Evolutionary conservation across 2,113 vertebrate genomes (phyloP).

Genomic region (Myrmophylax atrothorax): DNA sequence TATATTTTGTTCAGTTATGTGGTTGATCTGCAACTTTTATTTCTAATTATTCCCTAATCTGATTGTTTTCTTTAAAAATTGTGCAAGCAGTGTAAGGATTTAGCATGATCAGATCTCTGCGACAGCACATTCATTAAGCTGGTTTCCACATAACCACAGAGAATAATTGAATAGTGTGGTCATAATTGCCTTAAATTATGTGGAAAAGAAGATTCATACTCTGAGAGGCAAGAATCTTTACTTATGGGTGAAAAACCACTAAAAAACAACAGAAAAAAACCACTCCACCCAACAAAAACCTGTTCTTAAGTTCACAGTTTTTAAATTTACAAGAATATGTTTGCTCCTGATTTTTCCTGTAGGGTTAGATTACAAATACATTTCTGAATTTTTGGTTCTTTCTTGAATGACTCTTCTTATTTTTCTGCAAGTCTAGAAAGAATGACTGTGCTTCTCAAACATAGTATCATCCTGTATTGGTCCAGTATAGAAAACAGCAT

Average conservation of each 20-base stretch:
- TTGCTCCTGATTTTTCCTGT: neutral
- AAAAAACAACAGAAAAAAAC: neutral
- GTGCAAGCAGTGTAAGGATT: neutral
- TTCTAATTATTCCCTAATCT: neutral
- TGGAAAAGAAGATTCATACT: neutral
- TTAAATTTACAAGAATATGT: neutral
- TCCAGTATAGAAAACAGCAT: neutral
- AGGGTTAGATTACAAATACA: neutral
- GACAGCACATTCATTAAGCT: neutral
- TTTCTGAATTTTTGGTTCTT: neutral
- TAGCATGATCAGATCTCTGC: neutral
- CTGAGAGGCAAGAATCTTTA: neutral
- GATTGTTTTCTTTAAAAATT: neutral
- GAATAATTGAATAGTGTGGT: neutral
- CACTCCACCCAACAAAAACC: rapidly evolving
- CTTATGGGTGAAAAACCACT: neutral
- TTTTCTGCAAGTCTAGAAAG: neutral
- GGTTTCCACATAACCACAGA: neutral
- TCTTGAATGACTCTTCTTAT: neutral
- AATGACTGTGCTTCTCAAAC: neutral
- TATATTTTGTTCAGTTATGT: neutral
- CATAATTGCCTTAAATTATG: neutral
- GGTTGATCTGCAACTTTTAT: neutral
- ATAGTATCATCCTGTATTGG: neutral
- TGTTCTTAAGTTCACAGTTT: neutral